Percentiles rank a stretch among this genome's conserved stretches.
Conservation (phyloP, 2,888 invertebrate species). For the Drosophila monieri region DNA sequence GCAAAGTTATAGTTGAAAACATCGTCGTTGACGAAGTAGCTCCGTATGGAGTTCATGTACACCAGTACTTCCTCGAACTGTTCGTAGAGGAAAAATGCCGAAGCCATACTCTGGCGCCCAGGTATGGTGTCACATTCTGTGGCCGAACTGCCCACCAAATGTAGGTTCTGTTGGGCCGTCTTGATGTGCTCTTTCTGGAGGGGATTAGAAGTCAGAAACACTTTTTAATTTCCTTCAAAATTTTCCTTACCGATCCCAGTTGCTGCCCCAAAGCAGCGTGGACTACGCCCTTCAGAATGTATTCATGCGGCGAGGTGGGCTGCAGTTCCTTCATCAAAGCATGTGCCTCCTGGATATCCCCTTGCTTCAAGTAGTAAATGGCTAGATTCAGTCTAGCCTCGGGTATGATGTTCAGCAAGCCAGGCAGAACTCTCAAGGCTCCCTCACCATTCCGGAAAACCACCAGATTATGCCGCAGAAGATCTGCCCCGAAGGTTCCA, state of each 20-base stretch:
- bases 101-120: conserved; percentile 99
- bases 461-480: conserved; percentile 97
- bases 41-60: conserved; percentile 98
- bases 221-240: not conserved
- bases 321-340: conserved; percentile 95
- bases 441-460: conserved; percentile 97
- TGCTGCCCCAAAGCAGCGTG: conserved; percentile 97
- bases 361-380: conserved; percentile 95
- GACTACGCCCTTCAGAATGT: conserved; percentile 97
- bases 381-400: conserved; percentile 98
- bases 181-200: conserved; percentile 95
- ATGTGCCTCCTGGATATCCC: conserved; percentile 95
- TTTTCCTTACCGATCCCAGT: conserved; percentile 90
- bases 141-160: conserved; percentile 97
- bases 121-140: conserved; percentile 99
- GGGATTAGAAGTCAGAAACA: not conserved
- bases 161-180: conserved; percentile 97
- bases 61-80: conserved; percentile 98
- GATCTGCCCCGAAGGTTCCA: conserved; percentile 93
- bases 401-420: conserved; percentile 96
- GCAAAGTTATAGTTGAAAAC: conserved; percentile 95
- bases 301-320: conserved; percentile 97
- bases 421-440: conserved; percentile 94
- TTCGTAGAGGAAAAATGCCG: conserved; percentile 96
- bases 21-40: conserved; percentile 96